Evolutionary conservation across 2,888 invertebrate species (phyloP).

Genomic region (Ophion costatus): DNA sequence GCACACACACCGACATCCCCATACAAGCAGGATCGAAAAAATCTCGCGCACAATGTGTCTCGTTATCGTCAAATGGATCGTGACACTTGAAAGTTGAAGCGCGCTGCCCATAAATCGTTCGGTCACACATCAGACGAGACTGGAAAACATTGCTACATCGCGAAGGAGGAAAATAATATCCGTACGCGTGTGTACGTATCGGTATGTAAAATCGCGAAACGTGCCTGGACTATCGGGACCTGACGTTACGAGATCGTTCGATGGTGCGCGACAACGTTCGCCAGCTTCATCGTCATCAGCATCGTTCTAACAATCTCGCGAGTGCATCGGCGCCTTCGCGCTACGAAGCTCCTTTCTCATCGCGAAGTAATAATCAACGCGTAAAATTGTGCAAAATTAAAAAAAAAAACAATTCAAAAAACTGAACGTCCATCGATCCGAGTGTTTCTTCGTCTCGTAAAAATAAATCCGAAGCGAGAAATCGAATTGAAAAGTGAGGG

Average conservation of each 20-base stretch:
- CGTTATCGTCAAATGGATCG: slow-evolving; percentile 68
- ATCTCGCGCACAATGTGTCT: slow-evolving; percentile 49
- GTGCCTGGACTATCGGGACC: slow-evolving; percentile 53
- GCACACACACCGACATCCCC: background rate
- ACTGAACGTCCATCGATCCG: background rate
- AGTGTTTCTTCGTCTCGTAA: background rate
- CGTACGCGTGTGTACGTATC: slow-evolving; percentile 7
- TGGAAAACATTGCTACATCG: slow-evolving; percentile 58
- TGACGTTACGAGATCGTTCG: slow-evolving; percentile 37
- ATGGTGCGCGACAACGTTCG: slow-evolving; percentile 51
- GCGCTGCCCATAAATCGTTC: slow-evolving; percentile 66
- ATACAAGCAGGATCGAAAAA: background rate
- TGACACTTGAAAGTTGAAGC: slow-evolving; percentile 66
- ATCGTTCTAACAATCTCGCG: slow-evolving; percentile 48
- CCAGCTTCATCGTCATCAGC: slow-evolving; percentile 41
- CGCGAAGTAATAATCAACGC: slow-evolving; percentile 67
- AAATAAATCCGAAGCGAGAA: background rate
- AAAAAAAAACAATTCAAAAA: slow-evolving; percentile 28
- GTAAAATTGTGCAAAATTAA: slow-evolving; percentile 54
- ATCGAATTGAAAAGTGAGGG: background rate
- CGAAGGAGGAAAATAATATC: slow-evolving; percentile 18
- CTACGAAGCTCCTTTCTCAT: slow-evolving; percentile 64
- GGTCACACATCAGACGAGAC: slow-evolving; percentile 30
- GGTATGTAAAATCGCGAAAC: slow-evolving; percentile 57
- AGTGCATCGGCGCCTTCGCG: slow-evolving; percentile 61